These are phyloP conservation scores for Columba janthina DNA, from an alignment of 2,113 vertebrate species.

Conservation along the genomic window DNA sequence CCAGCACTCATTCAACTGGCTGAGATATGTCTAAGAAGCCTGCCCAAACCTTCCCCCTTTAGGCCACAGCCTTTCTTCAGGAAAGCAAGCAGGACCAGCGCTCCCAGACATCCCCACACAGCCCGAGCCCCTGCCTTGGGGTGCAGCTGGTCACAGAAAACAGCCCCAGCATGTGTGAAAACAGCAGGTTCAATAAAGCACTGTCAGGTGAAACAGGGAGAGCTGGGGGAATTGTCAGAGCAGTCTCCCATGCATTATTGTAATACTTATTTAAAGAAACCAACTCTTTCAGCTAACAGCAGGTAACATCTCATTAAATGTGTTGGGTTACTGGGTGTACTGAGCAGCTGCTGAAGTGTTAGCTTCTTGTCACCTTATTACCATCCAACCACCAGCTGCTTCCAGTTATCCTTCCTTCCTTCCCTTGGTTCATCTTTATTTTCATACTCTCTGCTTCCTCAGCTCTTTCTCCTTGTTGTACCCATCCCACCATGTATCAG, in stretches of 20 bases:
- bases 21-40: not conserved
- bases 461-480: not conserved
- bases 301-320: slow-evolving; percentile 39
- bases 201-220: not conserved
- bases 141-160: not conserved
- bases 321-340: not conserved
- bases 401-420: not conserved
- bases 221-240: not conserved
- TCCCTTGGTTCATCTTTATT: not conserved
- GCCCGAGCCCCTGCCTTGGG: not conserved
- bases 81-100: not conserved
- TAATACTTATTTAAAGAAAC: slow-evolving; percentile 17
- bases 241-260: not conserved
- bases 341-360: not conserved
- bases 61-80: accelerated
- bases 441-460: not conserved
- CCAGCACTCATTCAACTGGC: not conserved
- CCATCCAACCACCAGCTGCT: not conserved
- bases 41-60: not conserved
- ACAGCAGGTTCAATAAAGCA: not conserved
- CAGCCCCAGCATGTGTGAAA: not conserved
- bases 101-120: accelerated
- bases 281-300: not conserved
- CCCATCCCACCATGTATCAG: not conserved
- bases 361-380: slow-evolving; percentile 7